Base-by-base conservation (phyloP, 2,888 invertebrate species). In the Argyresthia goedartella region DNA sequence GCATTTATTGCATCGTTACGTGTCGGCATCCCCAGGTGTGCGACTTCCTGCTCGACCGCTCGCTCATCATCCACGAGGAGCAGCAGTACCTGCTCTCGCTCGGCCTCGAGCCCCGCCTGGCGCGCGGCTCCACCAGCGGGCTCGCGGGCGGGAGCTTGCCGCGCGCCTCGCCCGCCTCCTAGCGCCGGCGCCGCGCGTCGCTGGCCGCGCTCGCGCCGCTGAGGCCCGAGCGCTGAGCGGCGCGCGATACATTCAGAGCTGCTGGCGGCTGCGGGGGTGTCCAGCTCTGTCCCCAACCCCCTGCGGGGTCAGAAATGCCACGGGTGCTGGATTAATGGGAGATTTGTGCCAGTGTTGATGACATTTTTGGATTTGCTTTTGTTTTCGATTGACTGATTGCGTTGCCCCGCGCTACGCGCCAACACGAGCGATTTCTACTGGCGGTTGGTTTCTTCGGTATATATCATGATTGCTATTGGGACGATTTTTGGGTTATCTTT, bases 41-140 rank as follows among this genome's bases (percentile, higher is more conserved):
- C 61, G 90, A 91, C 60, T 97, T 96, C 72, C 84, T 97, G 8
- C 80, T 96, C 64, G 96, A 96, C 73, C 89, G 91, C 1, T 90
- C 91, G 14, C 82, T 95, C 50, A 87, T 95, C 51, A 88, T 95
- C 60, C 90, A 92, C 45, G 95, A 95, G 67, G 96, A 96, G 74
- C 93, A 95, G 36, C 89, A 96, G 54, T 96, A 96, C 81, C 90
- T 90, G 53, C 88, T 92, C 60, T 96, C 96, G 0, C 81, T 96
- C 63, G 92, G 92, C 69, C 91, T 96, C 59, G 96, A 97, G 80
- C 96, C 97, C 1, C 89, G 95, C 52, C 89, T 90, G 39, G 62
- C 81, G 1, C 78, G 82, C 0, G 81, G 81, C 1, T 69, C 73
- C 6, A 11, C 68, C 76, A 0, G 75, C 73, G 10, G 70, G 71